These are phyloP conservation scores for Larimichthys crocea DNA, from an alignment of 2,113 vertebrate species.

Conservation along the genomic window DNA sequence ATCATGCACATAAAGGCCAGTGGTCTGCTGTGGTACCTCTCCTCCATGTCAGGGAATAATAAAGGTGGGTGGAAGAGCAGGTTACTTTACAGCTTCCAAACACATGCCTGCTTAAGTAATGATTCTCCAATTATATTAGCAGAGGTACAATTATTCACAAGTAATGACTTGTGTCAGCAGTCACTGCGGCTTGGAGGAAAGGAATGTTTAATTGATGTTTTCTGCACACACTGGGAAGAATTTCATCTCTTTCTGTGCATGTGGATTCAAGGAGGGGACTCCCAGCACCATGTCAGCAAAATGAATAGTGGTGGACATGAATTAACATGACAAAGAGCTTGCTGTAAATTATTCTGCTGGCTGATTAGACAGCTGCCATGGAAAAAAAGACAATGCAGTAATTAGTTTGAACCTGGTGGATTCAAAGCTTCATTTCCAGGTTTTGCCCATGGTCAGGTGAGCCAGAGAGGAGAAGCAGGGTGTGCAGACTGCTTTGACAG, in stretches of 20 bases:
- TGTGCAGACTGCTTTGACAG: background rate
- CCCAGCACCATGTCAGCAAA: constrained; percentile 19
- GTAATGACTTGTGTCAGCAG: constrained; percentile 64
- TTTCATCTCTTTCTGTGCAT: constrained; percentile 13
- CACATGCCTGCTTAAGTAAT: constrained; percentile 35
- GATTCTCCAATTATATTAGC: constrained; percentile 48
- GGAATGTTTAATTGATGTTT: constrained; percentile 57
- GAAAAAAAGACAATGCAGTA: constrained; percentile 8
- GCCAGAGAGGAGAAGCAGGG: background rate
- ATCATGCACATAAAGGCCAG: background rate
- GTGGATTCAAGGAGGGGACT: constrained; percentile 7
- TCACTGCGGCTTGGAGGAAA: constrained; percentile 37
- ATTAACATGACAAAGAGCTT: constrained; percentile 64
- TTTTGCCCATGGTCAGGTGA: constrained; percentile 21
- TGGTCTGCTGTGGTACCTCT: background rate
- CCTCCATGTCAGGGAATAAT: background rate
- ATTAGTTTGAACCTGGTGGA: constrained; percentile 30
- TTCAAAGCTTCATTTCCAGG: constrained; percentile 30
- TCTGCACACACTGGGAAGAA: constrained; percentile 29
- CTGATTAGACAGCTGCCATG: constrained; percentile 17
- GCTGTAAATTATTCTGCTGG: constrained; percentile 46
- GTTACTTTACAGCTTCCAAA: background rate
- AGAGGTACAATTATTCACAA: constrained; percentile 58
- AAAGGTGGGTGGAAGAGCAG: background rate
- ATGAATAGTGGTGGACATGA: constrained; percentile 46